Evolutionary conservation across 1,140 invertebrate genomes (phyloP), one percentile per base, ranked within the genome.

Genomic region (Episyrphus balteatus): DNA sequence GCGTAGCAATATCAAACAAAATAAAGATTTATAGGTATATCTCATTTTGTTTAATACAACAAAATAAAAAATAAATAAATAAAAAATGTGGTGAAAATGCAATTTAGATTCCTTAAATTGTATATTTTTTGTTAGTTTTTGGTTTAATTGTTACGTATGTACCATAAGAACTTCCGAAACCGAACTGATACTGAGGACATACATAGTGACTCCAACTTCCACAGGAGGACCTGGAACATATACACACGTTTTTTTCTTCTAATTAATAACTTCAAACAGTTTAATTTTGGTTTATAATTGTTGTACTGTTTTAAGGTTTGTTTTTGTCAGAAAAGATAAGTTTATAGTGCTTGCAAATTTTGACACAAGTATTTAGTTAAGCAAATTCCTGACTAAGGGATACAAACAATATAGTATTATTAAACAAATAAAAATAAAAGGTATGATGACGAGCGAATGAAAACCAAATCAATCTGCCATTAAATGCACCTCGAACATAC

Each of bases 161-260:
- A 94, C 92, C 92, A 96, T 96, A 76, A 91, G 81, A 71, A 96
- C 92, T 84, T 96, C 92, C 72, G 92, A 95, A 73, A 97, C 88
- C 72, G 92, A 94, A 80, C 88, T 92, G 79, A 97, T 95, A 82
- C 88, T 92, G 75, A 93, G 87, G 75, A 96, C 88, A 80, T 91
- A 92, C 87, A 94, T 93, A 75, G 92, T 95, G 76, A 96, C 89
- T 71, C 90, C 90, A 68, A 95, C 90, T 75, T 91, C 87, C 75
- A 93, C 89, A 66, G 92, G 88, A 70, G 85, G 83, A 85, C 88
- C 89, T 92, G 85, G 58, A 89, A 89, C 78, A 77, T 66, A 66
- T 59, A 64, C 60, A 62, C 60, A 65, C 57, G 60, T 51, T 65
- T 61, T 57, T 61, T 58, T 55, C 40, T 47, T 15, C 38, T 44